Base-by-base conservation (phyloP, 2,888 invertebrate genomes). In the Heteromurus nitidus region DNA sequence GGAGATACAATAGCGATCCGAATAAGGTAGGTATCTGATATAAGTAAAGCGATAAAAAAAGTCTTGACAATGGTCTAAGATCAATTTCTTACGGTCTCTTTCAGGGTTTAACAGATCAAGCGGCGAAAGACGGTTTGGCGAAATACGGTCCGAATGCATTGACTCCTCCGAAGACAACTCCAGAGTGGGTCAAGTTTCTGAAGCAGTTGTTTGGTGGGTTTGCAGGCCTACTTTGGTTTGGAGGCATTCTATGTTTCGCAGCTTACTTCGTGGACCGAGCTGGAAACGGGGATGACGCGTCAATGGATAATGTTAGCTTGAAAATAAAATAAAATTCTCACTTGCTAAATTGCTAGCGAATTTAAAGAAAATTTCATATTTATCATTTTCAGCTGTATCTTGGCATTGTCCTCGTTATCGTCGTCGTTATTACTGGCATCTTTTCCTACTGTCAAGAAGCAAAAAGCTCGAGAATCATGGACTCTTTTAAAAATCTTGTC, bases 1-100 rank as follows among this genome's bases (percentile, higher is more conserved):
- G 95, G 91, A 93, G 98, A 91, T 95, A 97, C 92, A 95, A 95
- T 90, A 96, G 97, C 90, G 96, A 98, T 92, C 95, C 97, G 88
- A 96, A 96, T 92, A 95, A 95, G 92, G 98, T 98, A 92, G 93
- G 94, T 36, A 42, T 64, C 18, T 11, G n/a, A 31, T 50, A 1
- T 16, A 68, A 60, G 30, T 60, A n/a, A 16, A 13, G 5, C 3
- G 13, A 50, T 50, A 16, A 18, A 50, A 50, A 5, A 50, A 50
- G 20, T 11, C 50, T n/a, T 36, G 36, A 9, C 5, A 9, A 13
- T 13, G 36, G 5, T 36, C 7, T 13, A 9, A 9, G 11, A 47
- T 16, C n/a, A 11, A 3, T 16, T 47, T 47, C n/a, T 13, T 16
- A 47, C 47, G n/a, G 7, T 47, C 20, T 42, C 42, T 28, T 24